phyloP scores from a whole-genome alignment of 30 jellyfish, hydroid and myxozoan genomes.

The Aurelia aurita complex sp. Pacific region DNA sequence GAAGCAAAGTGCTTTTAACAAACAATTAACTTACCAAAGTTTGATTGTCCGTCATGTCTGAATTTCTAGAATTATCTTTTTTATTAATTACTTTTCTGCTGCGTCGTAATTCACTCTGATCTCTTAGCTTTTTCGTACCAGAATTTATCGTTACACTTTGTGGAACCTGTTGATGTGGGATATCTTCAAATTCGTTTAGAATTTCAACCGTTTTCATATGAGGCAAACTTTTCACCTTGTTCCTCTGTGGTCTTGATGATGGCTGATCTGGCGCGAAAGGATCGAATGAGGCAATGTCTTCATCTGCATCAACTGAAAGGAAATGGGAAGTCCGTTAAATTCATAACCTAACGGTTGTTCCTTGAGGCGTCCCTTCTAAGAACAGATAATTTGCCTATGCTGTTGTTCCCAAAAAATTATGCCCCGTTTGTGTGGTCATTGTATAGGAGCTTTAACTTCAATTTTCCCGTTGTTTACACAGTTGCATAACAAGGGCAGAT shows the following conservation, averaged over 20 bases:
- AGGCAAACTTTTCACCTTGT: constrained; percentile 1
- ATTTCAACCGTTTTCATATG: constrained; percentile 50
- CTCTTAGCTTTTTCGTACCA: not conserved
- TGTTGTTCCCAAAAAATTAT: too few relatives aligned
- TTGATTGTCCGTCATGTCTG: constrained; percentile 24
- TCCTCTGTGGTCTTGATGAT: constrained; percentile 4
- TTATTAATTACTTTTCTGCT: constrained; percentile 28
- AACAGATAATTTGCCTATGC: too few relatives aligned
- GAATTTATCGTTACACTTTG: not conserved
- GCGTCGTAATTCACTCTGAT: not conserved
- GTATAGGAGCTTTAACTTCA: too few relatives aligned
- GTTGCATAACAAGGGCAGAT: too few relatives aligned
- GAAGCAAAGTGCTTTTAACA: too few relatives aligned
- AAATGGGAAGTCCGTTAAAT: too few relatives aligned
- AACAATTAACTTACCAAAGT: not conserved
- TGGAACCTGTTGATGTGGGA: constrained; percentile 3
- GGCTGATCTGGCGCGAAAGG: constrained; percentile 79
- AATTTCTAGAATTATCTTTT: constrained; percentile 42
- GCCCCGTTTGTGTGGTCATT: too few relatives aligned
- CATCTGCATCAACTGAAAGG: constrained; percentile 90
- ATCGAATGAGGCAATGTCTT: constrained; percentile 81
- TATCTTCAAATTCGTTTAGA: constrained; percentile 21
- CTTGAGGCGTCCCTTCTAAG: too few relatives aligned
- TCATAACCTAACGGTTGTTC: too few relatives aligned
- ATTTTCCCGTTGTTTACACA: too few relatives aligned